These are phyloP conservation scores for Mormyrops attenuatus DNA, from an alignment of 2,797 vertebrate species.

Conservation along the genomic window DNA sequence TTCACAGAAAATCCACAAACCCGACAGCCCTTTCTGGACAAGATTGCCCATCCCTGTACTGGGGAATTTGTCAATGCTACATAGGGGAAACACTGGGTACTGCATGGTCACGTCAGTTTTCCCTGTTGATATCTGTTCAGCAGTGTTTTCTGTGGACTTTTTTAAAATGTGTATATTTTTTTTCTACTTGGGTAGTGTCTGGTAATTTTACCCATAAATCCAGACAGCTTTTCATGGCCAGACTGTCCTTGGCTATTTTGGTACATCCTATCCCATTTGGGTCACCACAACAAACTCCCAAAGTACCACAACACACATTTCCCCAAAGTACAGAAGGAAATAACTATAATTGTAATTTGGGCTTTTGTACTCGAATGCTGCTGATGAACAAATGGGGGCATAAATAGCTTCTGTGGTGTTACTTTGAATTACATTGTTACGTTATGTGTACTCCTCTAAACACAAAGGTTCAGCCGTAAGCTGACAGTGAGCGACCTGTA, in stretches of 20 bases:
- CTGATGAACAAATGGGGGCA: not conserved
- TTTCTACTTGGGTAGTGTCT: not conserved
- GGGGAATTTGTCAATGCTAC: not conserved
- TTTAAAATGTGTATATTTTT: not conserved
- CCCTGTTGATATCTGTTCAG: not conserved
- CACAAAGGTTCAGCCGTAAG: constrained; percentile 79
- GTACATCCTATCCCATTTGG: not conserved
- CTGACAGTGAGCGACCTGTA: constrained; percentile 79
- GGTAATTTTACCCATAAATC: not conserved
- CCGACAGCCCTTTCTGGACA: not conserved
- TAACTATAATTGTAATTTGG: not conserved
- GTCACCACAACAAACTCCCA: not conserved
- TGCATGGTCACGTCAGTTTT: not conserved
- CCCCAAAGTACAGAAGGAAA: not conserved
- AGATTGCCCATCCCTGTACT: not conserved
- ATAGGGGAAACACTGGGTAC: not conserved
- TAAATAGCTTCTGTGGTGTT: not conserved
- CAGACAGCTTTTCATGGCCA: not conserved
- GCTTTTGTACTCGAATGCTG: not conserved
- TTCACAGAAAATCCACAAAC: not conserved
- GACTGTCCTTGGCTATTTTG: not conserved
- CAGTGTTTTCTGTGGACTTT: not conserved
- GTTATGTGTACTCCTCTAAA: not conserved
- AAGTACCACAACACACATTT: not conserved
- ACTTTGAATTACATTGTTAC: not conserved